Conservation (phyloP, 92 coral and sea anemone species). For the Epizoanthus rinbou region DNA sequence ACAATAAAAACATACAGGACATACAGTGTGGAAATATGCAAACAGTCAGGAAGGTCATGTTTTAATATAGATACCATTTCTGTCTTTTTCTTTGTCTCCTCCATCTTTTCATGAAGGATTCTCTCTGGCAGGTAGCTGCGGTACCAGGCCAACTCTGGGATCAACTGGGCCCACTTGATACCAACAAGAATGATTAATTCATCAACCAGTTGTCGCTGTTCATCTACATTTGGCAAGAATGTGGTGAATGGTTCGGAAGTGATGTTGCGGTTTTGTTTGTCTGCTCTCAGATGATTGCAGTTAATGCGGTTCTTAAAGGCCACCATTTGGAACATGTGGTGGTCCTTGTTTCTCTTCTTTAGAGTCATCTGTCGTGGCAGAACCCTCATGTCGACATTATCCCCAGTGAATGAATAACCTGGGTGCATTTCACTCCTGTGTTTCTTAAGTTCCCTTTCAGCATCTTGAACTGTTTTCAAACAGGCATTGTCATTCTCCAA, state of each 20-base stretch:
- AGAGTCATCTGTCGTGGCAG: constrained; percentile 57
- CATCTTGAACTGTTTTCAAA: background rate
- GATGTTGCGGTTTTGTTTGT: constrained; percentile 23
- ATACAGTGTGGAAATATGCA: too few relatives aligned
- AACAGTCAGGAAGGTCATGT: too few relatives aligned
- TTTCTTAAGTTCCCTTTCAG: background rate
- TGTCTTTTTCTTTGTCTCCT: constrained; percentile 45
- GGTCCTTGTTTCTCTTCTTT: constrained; percentile 59
- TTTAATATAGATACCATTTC: background rate
- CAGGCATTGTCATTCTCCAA: constrained; percentile 15
- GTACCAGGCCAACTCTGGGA: constrained; percentile 53
- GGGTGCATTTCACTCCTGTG: constrained; percentile 57
- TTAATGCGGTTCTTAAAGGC: constrained; percentile 58
- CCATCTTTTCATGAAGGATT: constrained; percentile 33
- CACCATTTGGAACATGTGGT: constrained; percentile 57
- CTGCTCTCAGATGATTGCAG: constrained; percentile 49
- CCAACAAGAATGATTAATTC: constrained; percentile 37
- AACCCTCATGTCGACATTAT: constrained; percentile 54
- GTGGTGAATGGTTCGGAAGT: constrained; percentile 49
- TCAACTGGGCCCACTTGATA: constrained; percentile 38
- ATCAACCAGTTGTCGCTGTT: constrained; percentile 30
- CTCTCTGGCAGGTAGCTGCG: constrained; percentile 33
- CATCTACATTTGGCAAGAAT: constrained; percentile 52
- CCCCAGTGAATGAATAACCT: constrained; percentile 62
- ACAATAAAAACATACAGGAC: too few relatives aligned